Evolutionary conservation across 2,113 vertebrate species (phyloP).

Genomic region (Nycticebus coucang): DNA sequence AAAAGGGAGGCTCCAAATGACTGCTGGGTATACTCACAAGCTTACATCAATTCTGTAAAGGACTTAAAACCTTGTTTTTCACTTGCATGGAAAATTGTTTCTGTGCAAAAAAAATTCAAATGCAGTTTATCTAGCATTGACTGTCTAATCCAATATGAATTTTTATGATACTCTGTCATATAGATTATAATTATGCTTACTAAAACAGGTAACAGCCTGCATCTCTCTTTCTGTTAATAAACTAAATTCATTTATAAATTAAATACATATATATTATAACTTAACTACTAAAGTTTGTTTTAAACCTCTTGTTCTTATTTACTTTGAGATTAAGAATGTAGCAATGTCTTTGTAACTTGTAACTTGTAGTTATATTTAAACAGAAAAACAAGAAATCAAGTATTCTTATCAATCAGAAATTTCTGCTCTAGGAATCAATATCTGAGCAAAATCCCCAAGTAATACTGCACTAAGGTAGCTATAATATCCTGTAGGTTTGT

Average conservation of each 20-base stretch:
- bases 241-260: constrained; percentile 31
- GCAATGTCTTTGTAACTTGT: background rate
- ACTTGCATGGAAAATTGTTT: background rate
- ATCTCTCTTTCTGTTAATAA: background rate
- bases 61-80: constrained; percentile 16
- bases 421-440: background rate
- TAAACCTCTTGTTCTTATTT: constrained; percentile 5
- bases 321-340: constrained; percentile 42
- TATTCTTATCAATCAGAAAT: constrained; percentile 41
- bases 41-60: constrained; percentile 11
- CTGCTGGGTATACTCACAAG: constrained; percentile 47
- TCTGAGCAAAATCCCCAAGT: constrained; percentile 22
- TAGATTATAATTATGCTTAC: background rate
- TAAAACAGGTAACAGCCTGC: background rate
- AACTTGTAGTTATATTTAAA: constrained; percentile 21
- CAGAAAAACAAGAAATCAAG: constrained; percentile 48
- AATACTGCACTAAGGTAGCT: constrained; percentile 1
- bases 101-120: constrained; percentile 41
- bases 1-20: constrained; percentile 86
- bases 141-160: constrained; percentile 1
- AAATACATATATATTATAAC: background rate
- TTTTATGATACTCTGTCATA: constrained; percentile 30
- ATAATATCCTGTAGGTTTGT: background rate
- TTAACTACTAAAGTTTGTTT: constrained; percentile 34
- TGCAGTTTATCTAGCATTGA: constrained; percentile 18